phyloP scores from a whole-genome alignment of 2,797 vertebrate genomes.

The Halcyon smyrnensis region DNA sequence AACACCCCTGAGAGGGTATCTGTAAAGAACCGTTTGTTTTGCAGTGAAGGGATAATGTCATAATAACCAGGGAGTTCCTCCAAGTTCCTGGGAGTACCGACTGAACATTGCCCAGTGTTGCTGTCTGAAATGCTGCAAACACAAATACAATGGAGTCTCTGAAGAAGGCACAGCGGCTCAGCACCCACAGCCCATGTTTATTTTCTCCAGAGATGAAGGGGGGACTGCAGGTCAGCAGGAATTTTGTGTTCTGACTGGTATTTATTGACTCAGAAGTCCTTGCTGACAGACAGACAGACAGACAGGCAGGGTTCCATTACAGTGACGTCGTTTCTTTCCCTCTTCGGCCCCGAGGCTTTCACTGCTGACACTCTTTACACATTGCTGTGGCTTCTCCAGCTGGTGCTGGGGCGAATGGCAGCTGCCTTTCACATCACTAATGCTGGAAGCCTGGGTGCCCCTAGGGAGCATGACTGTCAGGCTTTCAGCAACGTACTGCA shows the following conservation, averaged over 20 bases:
- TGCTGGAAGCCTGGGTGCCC: constrained; percentile 17
- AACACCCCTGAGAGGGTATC: background rate
- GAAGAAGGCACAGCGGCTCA: constrained; percentile 52
- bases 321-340: constrained; percentile 68
- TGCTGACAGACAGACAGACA: constrained; percentile 80
- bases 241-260: constrained; percentile 75
- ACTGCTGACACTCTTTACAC: constrained; percentile 62
- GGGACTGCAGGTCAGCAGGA: constrained; percentile 70
- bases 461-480: background rate
- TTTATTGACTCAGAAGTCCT: constrained; percentile 82
- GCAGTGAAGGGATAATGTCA: constrained; percentile 34
- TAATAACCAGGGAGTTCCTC: constrained; percentile 37
- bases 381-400: constrained; percentile 67
- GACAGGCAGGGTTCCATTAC: constrained; percentile 73
- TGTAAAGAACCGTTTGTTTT: constrained; percentile 34
- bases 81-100: constrained; percentile 25
- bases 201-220: constrained; percentile 78
- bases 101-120: background rate
- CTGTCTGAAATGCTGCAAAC: constrained; percentile 46
- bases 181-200: constrained; percentile 74
- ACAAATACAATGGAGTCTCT: constrained; percentile 72
- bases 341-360: constrained; percentile 67
- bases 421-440: constrained; percentile 17
- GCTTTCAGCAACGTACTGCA: background rate
- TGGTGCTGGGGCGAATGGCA: constrained; percentile 41